Base-by-base conservation (phyloP, 2,797 vertebrate genomes). In the Parambassis ranga region DNA sequence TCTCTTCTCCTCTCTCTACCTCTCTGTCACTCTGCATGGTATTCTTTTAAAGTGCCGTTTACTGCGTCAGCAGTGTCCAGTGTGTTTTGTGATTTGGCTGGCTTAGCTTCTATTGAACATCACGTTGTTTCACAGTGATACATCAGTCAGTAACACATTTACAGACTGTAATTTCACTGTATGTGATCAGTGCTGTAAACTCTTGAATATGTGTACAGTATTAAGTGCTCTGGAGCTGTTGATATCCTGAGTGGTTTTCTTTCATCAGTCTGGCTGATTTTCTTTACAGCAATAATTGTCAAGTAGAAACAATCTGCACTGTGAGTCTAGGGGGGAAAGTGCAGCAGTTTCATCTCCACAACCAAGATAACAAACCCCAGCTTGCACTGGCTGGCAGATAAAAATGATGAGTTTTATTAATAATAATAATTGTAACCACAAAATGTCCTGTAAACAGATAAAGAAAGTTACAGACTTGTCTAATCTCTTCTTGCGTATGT, bases 41-140 rank as follows among this genome's bases (percentile, higher is more conserved):
- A 62, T 61, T 83, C 69, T 81, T 42, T 74, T 46, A 62, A 52
- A 70, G 36, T 43, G 42, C 64, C 28, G 16, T 72, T 33, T 38
- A 38, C 65, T 66, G 61, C 65, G 20, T 62, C 71, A 62, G 59
- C 71, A 67, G 65, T 39, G 44, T 48, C 31, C 49, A 16, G 65
- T 59, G 48, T 55, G 49, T 70, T 75, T 67, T 75, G 47, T 81
- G 50, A 83, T 86, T 71, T 61, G 61, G 55, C 73, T 78, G 71
- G 71, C 74, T 79, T 36, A 65, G 69, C 84, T 79, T 80, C 47
- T 79, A 39, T 65, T 57, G 53, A 43, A 60, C 70, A 71, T 68
- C 65, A 27, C 27, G 30, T 46, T 35, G 35, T 56, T 43, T 65
- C 47, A 52, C 66, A 52, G 61, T 76, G 57, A 73, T 62, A 58